phyloP scores from a whole-genome alignment of 1,140 invertebrate genomes.

The Cyclina sinensis region DNA sequence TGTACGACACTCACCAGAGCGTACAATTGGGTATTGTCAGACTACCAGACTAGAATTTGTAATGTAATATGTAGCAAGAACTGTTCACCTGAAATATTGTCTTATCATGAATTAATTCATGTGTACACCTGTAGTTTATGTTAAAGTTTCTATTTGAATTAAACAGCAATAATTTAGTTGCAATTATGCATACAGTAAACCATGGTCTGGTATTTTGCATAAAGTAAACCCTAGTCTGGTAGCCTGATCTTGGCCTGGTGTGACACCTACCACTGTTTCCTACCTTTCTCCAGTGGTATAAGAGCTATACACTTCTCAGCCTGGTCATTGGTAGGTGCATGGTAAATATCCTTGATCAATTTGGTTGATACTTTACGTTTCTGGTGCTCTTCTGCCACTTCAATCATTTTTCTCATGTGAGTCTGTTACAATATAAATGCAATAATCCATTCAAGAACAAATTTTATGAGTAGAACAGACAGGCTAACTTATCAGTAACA shows the following conservation, averaged over 20 bases:
- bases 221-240: slow-evolving; percentile 1
- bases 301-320: slow-evolving; percentile 84
- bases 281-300: slow-evolving; percentile 84
- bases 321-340: slow-evolving; percentile 84
- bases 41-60: background rate
- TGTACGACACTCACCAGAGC: background rate
- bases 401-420: slow-evolving; percentile 85
- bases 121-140: no score
- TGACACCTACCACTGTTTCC: slow-evolving; percentile 82
- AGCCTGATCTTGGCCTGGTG: background rate
- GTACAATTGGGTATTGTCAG: background rate
- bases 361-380: slow-evolving; percentile 84
- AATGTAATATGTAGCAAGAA: no score
- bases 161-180: no score
- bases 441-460: no score
- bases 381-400: slow-evolving; percentile 85
- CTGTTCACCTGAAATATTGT: no score
- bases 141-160: no score
- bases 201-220: no score
- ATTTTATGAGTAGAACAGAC: no score
- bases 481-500: no score
- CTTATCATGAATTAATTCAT: no score
- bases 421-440: slow-evolving; percentile 74
- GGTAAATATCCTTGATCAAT: slow-evolving; percentile 86
- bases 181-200: no score